Percentiles rank a stretch among this genome's conserved stretches.
Evolutionary conservation across 2,888 invertebrate genomes (phyloP).

Genomic region (Mythimna pallens): DNA sequence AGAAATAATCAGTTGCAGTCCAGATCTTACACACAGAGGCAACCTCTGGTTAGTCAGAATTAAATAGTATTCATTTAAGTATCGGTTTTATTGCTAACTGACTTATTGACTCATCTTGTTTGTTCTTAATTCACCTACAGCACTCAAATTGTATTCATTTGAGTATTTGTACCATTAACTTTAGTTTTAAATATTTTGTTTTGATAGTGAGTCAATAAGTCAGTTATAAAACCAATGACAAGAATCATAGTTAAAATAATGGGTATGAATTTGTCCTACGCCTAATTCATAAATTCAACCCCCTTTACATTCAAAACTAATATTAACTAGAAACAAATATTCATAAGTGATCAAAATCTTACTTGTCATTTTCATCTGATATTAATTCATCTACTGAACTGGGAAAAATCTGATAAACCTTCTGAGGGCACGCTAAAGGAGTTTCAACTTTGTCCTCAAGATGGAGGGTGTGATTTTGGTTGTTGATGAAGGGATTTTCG

Average conservation of each 20-base stretch:
- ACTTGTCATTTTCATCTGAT: slow-evolving; percentile 80
- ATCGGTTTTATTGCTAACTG: too few species aligned
- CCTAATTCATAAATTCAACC: slow-evolving; percentile 19
- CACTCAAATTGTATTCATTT: too few species aligned
- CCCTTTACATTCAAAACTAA: slow-evolving; percentile 43
- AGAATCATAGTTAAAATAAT: neutral
- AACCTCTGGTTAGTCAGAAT: too few species aligned
- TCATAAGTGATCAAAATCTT: slow-evolving; percentile 70
- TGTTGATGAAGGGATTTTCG: slow-evolving; percentile 58
- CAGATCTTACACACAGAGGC: neutral
- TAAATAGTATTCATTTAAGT: too few species aligned
- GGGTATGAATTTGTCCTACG: slow-evolving; percentile 12
- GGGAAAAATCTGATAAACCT: slow-evolving; percentile 73
- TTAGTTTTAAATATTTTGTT: too few species aligned
- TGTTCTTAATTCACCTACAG: too few species aligned
- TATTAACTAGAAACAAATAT: slow-evolving; percentile 65
- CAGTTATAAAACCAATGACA: neutral
- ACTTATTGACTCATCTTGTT: too few species aligned
- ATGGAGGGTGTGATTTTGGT: slow-evolving; percentile 49
- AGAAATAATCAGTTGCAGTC: neutral
- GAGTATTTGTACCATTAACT: too few species aligned
- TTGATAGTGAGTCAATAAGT: neutral
- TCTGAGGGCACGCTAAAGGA: slow-evolving; percentile 10
- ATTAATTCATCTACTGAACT: slow-evolving; percentile 81
- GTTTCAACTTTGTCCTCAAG: slow-evolving; percentile 43